Percentiles rank a stretch among this genome's conserved stretches.
Evolutionary conservation across 2,113 vertebrate genomes (phyloP).

Genomic region (Hyperopisus bebe): DNA sequence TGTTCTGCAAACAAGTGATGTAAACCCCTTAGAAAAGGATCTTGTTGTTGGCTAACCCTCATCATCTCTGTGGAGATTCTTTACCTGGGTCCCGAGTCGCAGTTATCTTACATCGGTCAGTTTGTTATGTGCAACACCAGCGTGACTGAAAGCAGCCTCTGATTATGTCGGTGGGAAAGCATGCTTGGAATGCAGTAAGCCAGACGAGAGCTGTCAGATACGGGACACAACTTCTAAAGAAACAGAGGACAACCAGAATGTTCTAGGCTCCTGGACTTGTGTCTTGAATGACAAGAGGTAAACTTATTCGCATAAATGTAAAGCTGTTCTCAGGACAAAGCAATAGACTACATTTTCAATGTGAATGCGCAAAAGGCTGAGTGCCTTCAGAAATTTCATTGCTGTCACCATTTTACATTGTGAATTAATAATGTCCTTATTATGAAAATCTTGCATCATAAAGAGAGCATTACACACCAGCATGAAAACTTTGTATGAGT

Average conservation of each 20-base stretch:
- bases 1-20: neutral
- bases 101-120: constrained; percentile 5
- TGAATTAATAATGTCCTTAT: neutral
- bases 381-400: neutral
- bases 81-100: neutral
- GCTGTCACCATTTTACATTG: neutral
- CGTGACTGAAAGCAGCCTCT: constrained; percentile 12
- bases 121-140: neutral
- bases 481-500: neutral
- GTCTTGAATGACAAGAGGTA: neutral
- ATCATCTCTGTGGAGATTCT: neutral
- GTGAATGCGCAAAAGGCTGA: neutral
- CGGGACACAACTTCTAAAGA: neutral
- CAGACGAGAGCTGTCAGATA: neutral
- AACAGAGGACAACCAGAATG: neutral
- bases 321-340: neutral
- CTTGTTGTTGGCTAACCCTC: neutral
- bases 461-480: neutral
- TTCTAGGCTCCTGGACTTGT: neutral
- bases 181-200: constrained; percentile 29
- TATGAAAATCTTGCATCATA: neutral
- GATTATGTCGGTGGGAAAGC: constrained; percentile 27
- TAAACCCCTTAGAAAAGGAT: neutral
- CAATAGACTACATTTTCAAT: neutral
- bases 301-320: neutral